A percentile compares a stretch with the other conserved stretches of the same genome.
Evolutionary conservation across 1,140 invertebrate species (phyloP).

Genomic region (Amyelois transitella): DNA sequence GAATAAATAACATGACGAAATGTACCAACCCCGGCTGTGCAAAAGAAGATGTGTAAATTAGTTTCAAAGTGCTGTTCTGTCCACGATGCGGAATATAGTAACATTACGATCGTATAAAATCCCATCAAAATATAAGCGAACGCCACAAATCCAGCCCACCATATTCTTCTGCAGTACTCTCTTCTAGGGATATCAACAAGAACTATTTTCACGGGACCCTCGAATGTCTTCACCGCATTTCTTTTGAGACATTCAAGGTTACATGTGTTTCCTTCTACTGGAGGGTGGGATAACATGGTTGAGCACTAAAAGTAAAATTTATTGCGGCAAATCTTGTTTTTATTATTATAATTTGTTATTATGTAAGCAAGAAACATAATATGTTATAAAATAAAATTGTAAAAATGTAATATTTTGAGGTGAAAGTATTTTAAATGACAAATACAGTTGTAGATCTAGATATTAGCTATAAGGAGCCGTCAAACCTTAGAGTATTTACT

Average conservation of each 20-base stretch:
- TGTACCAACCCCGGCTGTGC: constrained; percentile 39
- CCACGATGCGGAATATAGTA: background rate
- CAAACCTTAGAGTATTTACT: no score
- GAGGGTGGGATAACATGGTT: background rate
- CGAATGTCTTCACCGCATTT: constrained; percentile 26
- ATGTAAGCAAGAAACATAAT: no score
- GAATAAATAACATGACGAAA: no score
- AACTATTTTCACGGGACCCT: constrained; percentile 51
- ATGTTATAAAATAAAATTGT: no score
- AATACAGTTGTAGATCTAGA: no score
- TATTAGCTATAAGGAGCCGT: no score
- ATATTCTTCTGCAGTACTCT: constrained; percentile 21
- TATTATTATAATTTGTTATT: no score
- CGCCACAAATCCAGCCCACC: constrained; percentile 24
- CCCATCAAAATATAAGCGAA: constrained; percentile 35
- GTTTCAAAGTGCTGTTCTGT: background rate
- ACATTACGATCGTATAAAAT: constrained; percentile 2
- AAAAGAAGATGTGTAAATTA: constrained; percentile 35
- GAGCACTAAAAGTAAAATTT: no score
- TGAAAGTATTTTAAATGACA: no score
- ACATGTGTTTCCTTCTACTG: constrained; percentile 19
- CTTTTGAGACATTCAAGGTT: constrained; percentile 35
- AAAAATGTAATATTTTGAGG: no score
- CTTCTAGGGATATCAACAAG: constrained; percentile 32
- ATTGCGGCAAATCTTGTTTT: no score